Evolutionary conservation across 2,888 invertebrate genomes (phyloP), one percentile per base, ranked within the genome.

Genomic region (Platypus cylindrus): DNA sequence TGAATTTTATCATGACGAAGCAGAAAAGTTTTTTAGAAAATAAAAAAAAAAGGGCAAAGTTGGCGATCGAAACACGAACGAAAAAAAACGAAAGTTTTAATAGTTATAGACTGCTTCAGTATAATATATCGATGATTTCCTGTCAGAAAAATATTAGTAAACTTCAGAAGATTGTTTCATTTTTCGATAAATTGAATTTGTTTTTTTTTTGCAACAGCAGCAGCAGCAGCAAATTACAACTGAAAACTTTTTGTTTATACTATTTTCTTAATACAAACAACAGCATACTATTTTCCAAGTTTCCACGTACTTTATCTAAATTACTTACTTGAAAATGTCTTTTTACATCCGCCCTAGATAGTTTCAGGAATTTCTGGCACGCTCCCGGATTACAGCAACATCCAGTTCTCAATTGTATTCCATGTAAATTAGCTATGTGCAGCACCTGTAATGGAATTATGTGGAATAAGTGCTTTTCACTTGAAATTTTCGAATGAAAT

Each of bases 341-440:
- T 47, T 75, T 73, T 45, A 93, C 67, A 35, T 83, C 77, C 9
- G 71, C 65, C 32, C 78, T 70, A 0, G 73, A 67, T 5, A 89
- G 64, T 5, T 66, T 60, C 28, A 95, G 64, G 52, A 84, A 82
- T 30, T 75, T 65, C 56, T 91, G 86, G 55, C 95, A 95, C 2
- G 93, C 84, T 9, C 95, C 97, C 2, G 91, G 82, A 64, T 97
- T 97, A 59, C 97, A 97, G 58, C 94, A 91, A 57, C 95, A 95
- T 1, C 97, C 97, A 2, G 90, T 90, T 43, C 97, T 71, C 24
- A 97, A 59, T 47, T 80, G 78, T 32, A 97, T 80, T 48, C 80
- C 78, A 56, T 87, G 80, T 33, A 93, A 64, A 46, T 86, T 79
- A 0, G 91, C 84, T 67, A 95, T 76, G 52, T 89, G 83, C 51